Percentiles rank a stretch among this genome's conserved stretches.
Evolutionary conservation across 1,140 invertebrate genomes (phyloP).

Genomic region (Pseudomyrmex sp.): DNA sequence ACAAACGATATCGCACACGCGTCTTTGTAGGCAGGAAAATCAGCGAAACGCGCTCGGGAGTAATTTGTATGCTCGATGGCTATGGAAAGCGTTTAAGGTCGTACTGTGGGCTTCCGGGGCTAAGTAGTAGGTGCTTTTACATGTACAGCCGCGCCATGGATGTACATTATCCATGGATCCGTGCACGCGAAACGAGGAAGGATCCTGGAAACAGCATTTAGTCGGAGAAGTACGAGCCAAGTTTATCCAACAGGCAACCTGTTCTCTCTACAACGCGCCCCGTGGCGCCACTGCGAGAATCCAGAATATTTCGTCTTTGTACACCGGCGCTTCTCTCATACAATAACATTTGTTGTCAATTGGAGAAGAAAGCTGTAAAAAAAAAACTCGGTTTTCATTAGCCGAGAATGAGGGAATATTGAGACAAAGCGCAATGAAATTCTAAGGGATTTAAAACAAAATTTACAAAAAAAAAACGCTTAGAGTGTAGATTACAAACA

Average conservation of each 20-base stretch:
- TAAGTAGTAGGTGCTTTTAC: constrained; percentile 63
- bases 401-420: background rate
- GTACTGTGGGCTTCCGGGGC: constrained; percentile 30
- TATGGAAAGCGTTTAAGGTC: constrained; percentile 45
- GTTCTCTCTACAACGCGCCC: constrained; percentile 46
- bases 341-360: constrained; percentile 15
- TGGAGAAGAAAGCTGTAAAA: background rate
- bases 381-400: background rate
- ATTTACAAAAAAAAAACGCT: background rate
- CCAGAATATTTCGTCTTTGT: background rate
- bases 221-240: constrained; percentile 66
- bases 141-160: constrained; percentile 12
- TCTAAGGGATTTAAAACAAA: background rate
- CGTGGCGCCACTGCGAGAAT: constrained; percentile 37
- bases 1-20: background rate
- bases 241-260: constrained; percentile 58
- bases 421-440: background rate
- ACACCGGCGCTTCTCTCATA: background rate
- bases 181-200: constrained; percentile 59
- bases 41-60: background rate
- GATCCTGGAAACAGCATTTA: constrained; percentile 62
- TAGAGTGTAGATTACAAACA: too few relatives aligned
- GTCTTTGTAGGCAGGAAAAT: constrained; percentile 13
- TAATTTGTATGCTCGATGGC: constrained; percentile 23
- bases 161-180: constrained; percentile 57